Base-by-base conservation (phyloP, 2,113 vertebrate species). In the Clupea harengus region DNA sequence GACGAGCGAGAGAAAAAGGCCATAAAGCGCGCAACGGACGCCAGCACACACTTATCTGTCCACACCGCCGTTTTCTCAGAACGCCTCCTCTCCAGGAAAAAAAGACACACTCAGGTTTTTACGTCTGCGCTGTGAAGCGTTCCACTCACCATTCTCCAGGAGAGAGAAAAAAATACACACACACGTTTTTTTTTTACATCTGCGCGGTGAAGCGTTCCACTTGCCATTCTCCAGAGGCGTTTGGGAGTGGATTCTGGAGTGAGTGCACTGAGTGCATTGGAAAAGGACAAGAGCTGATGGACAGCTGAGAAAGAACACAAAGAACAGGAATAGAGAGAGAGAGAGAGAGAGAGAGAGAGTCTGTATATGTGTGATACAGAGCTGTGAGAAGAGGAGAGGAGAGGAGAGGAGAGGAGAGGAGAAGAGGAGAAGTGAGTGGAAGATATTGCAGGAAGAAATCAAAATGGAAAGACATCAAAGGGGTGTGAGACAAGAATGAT, bases 391-490 rank as follows among this genome's bases (percentile, higher is more conserved):
- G 50, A 39, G 13, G 52, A 54, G 52, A 54, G 52, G 11, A 54
- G 15, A 54, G 52, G 11, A 13, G 52, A 54, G 11, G 52, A 54
- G 52, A 54, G 52, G 52, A 17, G 17, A 54, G 6, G 57, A 64
- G 22, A 20, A 8, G 18, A 64, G 6, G 57, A 64, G 6, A n/a
- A n/a, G n/a, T 64, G 22, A 22, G 6, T 22, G 18, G 57, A 64
- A n/a, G 57, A 64, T 64, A 64, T n/a, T 64, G 57, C 57, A n/a
- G 57, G 18, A n/a, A 64, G 20, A 6, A 64, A 64, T n/a, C 7
- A 64, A 64, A 64, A 64, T 11, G 57, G 57, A 64, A 64, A 22
- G 57, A 64, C 57, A 64, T 64, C 57, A 64, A 64, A 64, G 57
- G 22, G 20, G 22, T 6, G 22, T 64, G 18, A 64, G 52, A 64